Evolutionary conservation across 2,797 vertebrate species (phyloP).

Genomic region (Darevskia mixta): DNA sequence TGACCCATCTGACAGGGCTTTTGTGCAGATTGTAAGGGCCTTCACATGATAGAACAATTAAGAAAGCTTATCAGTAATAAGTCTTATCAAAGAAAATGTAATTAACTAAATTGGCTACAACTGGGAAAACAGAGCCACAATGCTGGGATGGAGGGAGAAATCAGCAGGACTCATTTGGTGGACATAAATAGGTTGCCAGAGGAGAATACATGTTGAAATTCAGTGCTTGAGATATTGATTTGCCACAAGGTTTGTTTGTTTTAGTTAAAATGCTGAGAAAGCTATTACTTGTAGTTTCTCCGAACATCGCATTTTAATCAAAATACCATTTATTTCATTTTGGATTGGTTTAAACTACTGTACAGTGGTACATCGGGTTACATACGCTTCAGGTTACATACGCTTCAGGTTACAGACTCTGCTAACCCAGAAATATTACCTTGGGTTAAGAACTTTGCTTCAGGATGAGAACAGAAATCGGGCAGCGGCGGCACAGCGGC

Average conservation of each 20-base stretch:
- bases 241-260: not conserved
- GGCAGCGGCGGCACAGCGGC: no score
- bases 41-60: constrained; percentile 35
- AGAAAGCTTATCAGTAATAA: constrained; percentile 27
- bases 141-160: not conserved
- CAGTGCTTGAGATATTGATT: not conserved
- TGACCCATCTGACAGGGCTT: constrained; percentile 12
- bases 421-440: no score
- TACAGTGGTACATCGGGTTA: no score
- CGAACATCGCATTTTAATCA: not conserved
- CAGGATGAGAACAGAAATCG: no score
- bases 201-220: not conserved
- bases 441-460: no score
- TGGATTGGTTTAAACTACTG: not conserved
- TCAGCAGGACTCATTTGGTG: not conserved
- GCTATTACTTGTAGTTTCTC: not conserved
- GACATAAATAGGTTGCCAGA: constrained; percentile 5
- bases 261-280: not conserved
- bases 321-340: not conserved
- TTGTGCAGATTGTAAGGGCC: constrained; percentile 5
- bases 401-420: no score
- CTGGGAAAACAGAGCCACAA: constrained; percentile 12
- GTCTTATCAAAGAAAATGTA: constrained; percentile 39
- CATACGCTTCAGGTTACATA: no score
- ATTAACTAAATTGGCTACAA: constrained; percentile 38